Evolutionary conservation across 1,140 invertebrate species (phyloP).

Genomic region (Arion vulgaris): DNA sequence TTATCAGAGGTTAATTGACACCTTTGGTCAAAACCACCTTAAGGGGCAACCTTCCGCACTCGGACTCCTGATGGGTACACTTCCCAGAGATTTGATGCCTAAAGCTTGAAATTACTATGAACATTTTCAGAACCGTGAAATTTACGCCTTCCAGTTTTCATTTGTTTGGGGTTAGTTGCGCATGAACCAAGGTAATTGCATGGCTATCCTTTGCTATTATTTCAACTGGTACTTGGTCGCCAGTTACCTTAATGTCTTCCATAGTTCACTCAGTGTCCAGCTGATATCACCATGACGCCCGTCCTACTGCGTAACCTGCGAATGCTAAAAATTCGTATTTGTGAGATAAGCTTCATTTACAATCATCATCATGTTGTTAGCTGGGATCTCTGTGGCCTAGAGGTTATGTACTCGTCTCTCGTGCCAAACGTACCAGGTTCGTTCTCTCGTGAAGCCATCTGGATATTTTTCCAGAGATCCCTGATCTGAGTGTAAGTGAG

Average conservation of each 20-base stretch:
- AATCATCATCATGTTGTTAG: too few relatives aligned
- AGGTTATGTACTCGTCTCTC: too few relatives aligned
- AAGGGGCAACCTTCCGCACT: neutral
- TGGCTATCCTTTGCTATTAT: neutral
- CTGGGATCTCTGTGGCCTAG: too few relatives aligned
- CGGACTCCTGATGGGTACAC: neutral
- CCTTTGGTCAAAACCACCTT: neutral
- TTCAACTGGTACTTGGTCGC: neutral
- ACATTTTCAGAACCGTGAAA: neutral
- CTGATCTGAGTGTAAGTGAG: too few relatives aligned
- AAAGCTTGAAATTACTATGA: neutral
- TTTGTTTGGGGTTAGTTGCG: neutral
- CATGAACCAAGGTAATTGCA: neutral
- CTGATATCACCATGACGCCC: neutral
- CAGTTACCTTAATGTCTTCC: neutral
- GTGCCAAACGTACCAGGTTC: too few relatives aligned
- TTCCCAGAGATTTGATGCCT: neutral
- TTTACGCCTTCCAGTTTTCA: neutral
- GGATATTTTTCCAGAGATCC: too few relatives aligned
- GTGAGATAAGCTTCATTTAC: too few relatives aligned
- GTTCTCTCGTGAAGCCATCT: too few relatives aligned
- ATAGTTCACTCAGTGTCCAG: neutral
- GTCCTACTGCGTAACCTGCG: neutral
- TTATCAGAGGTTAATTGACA: slow-evolving; percentile 17
- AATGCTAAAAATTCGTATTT: too few relatives aligned